Conservation (phyloP, 2,113 vertebrate genomes). For the Maccullochella peelii region DNA sequence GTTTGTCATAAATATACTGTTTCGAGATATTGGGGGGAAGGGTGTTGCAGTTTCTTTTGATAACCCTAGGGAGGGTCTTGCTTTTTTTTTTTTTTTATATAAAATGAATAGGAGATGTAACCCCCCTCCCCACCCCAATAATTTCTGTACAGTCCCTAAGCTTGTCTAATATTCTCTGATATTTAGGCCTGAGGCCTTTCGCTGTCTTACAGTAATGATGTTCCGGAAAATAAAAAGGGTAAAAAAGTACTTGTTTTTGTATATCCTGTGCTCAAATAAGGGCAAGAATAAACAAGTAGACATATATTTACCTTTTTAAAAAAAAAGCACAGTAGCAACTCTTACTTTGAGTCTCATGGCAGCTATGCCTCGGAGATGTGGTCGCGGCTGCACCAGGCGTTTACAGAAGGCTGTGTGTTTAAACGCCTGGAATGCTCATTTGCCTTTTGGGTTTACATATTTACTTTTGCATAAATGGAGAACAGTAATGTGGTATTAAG, state of each 20-base stretch:
- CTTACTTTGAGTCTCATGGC: slow-evolving; percentile 44
- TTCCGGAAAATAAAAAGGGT: slow-evolving; percentile 22
- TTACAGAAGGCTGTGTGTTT: slow-evolving; percentile 85
- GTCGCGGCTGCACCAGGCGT: slow-evolving; percentile 63
- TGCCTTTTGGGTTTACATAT: slow-evolving; percentile 83
- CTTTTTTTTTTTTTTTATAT: neutral
- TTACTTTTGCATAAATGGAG: slow-evolving; percentile 84
- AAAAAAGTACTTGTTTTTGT: slow-evolving; percentile 35
- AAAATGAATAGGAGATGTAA: neutral
- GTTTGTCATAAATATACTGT: neutral
- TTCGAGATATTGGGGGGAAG: neutral
- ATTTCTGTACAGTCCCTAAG: slow-evolving; percentile 10
- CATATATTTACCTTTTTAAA: slow-evolving; percentile 66
- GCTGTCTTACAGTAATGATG: slow-evolving; percentile 18
- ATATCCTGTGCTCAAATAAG: slow-evolving; percentile 48
- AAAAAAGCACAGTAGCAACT: slow-evolving; percentile 40
- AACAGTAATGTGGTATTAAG: slow-evolving; percentile 83
- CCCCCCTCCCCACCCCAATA: neutral
- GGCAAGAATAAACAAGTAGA: slow-evolving; percentile 63
- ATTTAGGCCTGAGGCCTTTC: slow-evolving; percentile 25
- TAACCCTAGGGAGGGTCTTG: neutral
- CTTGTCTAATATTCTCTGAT: neutral
- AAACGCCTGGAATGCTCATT: slow-evolving; percentile 82
- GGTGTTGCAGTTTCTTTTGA: neutral
- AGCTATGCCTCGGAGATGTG: slow-evolving; percentile 70